Percentiles rank a stretch among this genome's conserved stretches.
Evolutionary conservation across 2,797 vertebrate genomes (phyloP).

Genomic region (Sternotherus odoratus): DNA sequence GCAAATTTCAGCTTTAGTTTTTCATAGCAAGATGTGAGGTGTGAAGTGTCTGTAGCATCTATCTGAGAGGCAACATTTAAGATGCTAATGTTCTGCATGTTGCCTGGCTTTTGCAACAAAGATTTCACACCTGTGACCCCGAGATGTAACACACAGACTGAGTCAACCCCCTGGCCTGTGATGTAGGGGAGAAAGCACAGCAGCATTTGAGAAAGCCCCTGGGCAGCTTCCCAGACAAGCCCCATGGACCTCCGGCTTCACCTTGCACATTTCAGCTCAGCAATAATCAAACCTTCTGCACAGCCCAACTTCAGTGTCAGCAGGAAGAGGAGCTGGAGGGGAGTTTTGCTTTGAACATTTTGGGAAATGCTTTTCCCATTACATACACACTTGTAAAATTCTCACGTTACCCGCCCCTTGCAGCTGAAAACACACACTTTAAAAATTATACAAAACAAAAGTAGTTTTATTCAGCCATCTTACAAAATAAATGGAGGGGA

Average conservation of each 20-base stretch:
- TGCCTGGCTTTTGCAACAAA: background rate
- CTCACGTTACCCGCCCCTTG: accelerated
- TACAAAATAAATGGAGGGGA: constrained; percentile 38
- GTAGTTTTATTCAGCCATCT: constrained; percentile 63
- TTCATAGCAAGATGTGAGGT: background rate
- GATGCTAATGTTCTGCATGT: no score
- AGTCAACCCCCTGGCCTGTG: background rate
- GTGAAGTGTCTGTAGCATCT: background rate
- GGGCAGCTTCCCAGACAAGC: background rate
- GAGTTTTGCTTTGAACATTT: background rate
- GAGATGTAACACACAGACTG: no score
- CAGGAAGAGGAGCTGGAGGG: accelerated
- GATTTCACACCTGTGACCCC: background rate
- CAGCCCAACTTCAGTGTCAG: accelerated
- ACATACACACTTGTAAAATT: accelerated
- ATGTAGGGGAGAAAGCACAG: background rate
- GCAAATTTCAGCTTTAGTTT: background rate
- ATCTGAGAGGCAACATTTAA: background rate
- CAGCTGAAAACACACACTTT: constrained; percentile 21
- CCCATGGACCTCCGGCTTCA: background rate
- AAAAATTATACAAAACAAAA: background rate
- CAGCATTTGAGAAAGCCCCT: background rate
- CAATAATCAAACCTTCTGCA: background rate
- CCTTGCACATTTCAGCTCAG: background rate
- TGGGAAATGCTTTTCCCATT: accelerated